Conservation (phyloP, 2,797 vertebrate genomes). For the Spizella passerina region DNA sequence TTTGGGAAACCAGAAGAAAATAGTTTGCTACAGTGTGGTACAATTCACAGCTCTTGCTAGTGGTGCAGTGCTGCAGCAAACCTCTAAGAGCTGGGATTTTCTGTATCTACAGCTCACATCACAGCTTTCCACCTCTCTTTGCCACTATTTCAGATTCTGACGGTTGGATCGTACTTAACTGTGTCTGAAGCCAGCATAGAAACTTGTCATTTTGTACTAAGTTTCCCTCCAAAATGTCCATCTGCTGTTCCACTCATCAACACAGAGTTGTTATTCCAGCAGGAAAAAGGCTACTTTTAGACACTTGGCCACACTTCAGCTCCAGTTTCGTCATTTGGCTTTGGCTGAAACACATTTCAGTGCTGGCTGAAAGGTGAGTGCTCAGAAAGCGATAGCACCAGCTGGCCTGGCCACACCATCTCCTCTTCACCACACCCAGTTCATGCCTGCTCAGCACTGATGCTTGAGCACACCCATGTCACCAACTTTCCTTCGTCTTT, state of each 20-base stretch:
- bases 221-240: not conserved
- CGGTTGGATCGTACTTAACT: not conserved
- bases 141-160: not conserved
- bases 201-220: not conserved
- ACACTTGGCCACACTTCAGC: not conserved
- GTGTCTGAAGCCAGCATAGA: not conserved
- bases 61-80: not conserved
- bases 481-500: not conserved
- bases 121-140: not conserved
- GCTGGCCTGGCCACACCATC: fast-evolving
- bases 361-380: not conserved
- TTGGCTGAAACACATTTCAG: not conserved
- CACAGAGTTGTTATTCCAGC: not conserved
- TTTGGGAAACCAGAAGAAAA: not conserved
- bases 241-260: not conserved
- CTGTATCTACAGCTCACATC: not conserved
- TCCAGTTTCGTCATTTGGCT: not conserved
- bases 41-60: not conserved
- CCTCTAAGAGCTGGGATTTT: not conserved
- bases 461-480: not conserved
- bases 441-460: not conserved
- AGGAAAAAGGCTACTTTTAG: not conserved
- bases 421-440: not conserved
- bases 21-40: not conserved
- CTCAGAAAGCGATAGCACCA: not conserved